phyloP scores from a whole-genome alignment of 2,888 invertebrate species.

The Dichetophora obliterata region DNA sequence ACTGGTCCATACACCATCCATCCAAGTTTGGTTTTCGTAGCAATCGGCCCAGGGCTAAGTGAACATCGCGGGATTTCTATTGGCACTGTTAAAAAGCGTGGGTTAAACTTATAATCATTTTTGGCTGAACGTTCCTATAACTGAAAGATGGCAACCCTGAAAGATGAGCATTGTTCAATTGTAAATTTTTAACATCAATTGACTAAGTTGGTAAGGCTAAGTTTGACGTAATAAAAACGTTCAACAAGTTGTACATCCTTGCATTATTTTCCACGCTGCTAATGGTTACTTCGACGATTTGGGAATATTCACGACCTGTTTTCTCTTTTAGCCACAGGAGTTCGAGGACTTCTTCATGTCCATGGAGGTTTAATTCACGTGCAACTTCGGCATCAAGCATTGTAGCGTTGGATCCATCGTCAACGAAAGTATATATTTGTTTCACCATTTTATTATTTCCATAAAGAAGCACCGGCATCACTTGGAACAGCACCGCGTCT shows the following conservation, averaged over 20 bases:
- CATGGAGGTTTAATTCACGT: constrained; percentile 11
- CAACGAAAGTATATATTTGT: constrained; percentile 26
- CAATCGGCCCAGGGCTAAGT: constrained; percentile 7
- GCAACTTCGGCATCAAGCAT: constrained; percentile 24
- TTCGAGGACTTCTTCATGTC: constrained; percentile 3
- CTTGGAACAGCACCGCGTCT: constrained; percentile 1
- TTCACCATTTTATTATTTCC: background rate
- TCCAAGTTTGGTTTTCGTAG: constrained; percentile 22
- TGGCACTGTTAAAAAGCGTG: constrained; percentile 31
- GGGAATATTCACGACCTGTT: background rate
- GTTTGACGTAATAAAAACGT: constrained; percentile 16
- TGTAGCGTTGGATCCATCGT: constrained; percentile 24
- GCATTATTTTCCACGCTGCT: constrained; percentile 24
- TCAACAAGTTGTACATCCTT: constrained; percentile 19
- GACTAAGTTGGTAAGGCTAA: constrained; percentile 34
- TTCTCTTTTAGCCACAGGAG: constrained; percentile 28
- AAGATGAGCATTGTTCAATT: background rate
- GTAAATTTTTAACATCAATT: background rate
- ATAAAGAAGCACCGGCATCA: constrained; percentile 20
- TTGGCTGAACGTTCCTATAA: constrained; percentile 31
- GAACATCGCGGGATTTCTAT: constrained; percentile 10
- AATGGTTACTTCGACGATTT: constrained; percentile 6
- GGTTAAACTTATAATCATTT: constrained; percentile 29
- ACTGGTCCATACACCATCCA: constrained; percentile 25
- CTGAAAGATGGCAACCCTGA: constrained; percentile 8